Evolutionary conservation across 2,888 invertebrate species (phyloP).

Genomic region (Meta bourneti): DNA sequence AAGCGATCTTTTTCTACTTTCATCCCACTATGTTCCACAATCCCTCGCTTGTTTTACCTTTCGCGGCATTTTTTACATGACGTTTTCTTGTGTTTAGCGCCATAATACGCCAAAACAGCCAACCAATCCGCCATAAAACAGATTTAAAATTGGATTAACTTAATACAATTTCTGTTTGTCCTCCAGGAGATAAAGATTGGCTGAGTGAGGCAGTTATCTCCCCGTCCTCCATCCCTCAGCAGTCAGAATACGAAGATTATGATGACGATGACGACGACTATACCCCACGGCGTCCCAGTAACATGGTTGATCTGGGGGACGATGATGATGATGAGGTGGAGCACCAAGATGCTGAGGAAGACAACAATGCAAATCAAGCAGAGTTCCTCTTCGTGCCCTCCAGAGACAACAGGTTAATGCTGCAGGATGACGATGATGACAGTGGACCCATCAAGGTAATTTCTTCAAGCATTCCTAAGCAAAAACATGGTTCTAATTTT

Average conservation of each 20-base stretch:
- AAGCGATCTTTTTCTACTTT: too few species aligned
- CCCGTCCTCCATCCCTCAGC: slow-evolving; percentile 36
- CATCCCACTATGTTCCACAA: too few species aligned
- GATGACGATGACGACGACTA: slow-evolving; percentile 47
- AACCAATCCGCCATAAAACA: not conserved
- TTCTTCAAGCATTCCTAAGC: not conserved
- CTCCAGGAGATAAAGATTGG: slow-evolving; percentile 50
- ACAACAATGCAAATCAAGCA: slow-evolving; percentile 21
- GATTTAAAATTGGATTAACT: not conserved
- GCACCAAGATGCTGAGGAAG: slow-evolving; percentile 28
- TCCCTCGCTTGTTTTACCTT: too few species aligned
- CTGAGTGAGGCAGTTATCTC: slow-evolving; percentile 27
- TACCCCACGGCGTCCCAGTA: not conserved
- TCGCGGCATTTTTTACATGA: not conserved
- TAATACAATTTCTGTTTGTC: not conserved
- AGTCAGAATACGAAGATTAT: slow-evolving; percentile 24
- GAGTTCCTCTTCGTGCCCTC: slow-evolving; percentile 65
- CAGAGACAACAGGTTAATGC: slow-evolving; percentile 54
- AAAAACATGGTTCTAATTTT: too few species aligned
- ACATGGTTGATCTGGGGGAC: not conserved
- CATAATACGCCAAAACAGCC: too few species aligned
- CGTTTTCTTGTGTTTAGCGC: not conserved
- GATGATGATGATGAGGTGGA: slow-evolving; percentile 51
- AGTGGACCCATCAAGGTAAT: slow-evolving; percentile 61
- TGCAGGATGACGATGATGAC: slow-evolving; percentile 64